Conservation (phyloP, 2,797 vertebrate species). For the Carduelis carduelis region DNA sequence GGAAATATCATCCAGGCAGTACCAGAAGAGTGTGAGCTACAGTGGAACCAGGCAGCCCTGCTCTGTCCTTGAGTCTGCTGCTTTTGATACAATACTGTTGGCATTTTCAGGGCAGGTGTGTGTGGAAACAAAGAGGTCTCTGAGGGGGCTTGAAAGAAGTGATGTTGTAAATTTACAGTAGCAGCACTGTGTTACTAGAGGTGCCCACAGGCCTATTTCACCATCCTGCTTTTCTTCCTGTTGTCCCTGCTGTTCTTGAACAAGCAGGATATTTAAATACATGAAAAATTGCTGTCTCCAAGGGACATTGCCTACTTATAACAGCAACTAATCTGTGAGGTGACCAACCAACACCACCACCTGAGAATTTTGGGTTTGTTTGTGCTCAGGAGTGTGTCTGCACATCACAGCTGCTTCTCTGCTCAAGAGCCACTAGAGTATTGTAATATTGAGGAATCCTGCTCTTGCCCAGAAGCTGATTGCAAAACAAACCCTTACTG, state of each 20-base stretch:
- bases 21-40: accelerated
- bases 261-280: background rate
- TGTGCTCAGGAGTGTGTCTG: background rate
- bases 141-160: background rate
- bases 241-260: background rate
- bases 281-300: background rate
- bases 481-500: background rate
- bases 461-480: background rate
- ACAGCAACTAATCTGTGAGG: background rate
- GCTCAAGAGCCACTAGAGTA: background rate
- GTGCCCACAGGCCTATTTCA: background rate
- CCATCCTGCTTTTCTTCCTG: background rate
- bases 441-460: background rate
- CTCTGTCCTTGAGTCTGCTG: background rate
- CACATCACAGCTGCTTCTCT: background rate
- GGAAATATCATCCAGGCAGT: background rate
- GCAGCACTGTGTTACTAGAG: background rate
- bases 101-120: background rate
- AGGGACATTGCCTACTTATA: background rate
- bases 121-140: background rate
- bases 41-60: background rate
- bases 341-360: background rate
- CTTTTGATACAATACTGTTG: background rate
- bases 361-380: background rate
- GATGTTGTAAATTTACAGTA: background rate